Base-by-base conservation (phyloP, 2,113 vertebrate species). In the Ibidorhyncha struthersii region DNA sequence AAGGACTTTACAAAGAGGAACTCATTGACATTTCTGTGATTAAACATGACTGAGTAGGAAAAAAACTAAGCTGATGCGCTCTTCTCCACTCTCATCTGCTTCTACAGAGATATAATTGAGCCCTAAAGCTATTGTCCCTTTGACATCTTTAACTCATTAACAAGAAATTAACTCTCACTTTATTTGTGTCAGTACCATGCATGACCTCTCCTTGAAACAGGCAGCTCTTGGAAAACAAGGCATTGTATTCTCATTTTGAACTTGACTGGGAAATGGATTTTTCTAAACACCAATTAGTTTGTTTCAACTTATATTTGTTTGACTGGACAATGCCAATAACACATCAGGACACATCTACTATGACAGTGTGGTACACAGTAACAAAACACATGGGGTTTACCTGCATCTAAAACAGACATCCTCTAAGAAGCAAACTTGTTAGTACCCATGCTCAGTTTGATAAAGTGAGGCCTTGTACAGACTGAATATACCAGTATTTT, bases 141-240 rank as follows among this genome's bases (percentile, higher is more conserved):
- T 89, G 90, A 71, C 63, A 78, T 78, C 55, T 81, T 84, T 86
- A 74, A 55, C 43, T 90, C 25, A 66, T 86, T 84, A 92, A 77
- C 11, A 67, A 88, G 90, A 94, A 95, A 92, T 93, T 95, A 95
- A 76, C 52, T 84, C 67, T 90, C 76, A 71, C 34, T 86, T 89
- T 71, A 71, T 78, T 92, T 89, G 43, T 89, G 55, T 62, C 76
- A 70, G 32, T 36, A 78, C 14, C 22, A 50, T 49, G 34, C 20
- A 82, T 40, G 80, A 93, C 63, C 67, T 95, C 23, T 56, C 58
- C 59, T 89, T 63, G 76, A 90, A 94, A 82, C 0, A 55, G 29
- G 7, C 15, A 90, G 25, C 25, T 76, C 45, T 92, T 84, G 40
- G 84, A 95, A 93, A 93, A 43, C 18, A 89, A 41, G 20, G 40